phyloP scores from a whole-genome alignment of 2,888 invertebrate species.

The Drosophila rellima region DNA sequence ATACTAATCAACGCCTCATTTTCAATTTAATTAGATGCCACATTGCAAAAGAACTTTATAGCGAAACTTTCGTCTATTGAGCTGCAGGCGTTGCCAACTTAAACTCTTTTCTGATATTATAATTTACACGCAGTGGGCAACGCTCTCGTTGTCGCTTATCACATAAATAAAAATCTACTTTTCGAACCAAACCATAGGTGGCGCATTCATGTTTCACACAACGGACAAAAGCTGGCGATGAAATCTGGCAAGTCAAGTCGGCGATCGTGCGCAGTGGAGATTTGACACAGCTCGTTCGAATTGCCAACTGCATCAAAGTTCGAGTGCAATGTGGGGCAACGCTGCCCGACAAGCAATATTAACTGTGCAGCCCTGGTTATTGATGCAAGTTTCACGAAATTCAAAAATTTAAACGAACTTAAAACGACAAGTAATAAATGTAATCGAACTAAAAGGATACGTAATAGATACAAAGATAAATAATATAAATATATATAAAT shows the following conservation, averaged over 20 bases:
- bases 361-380: slow-evolving; percentile 23
- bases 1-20: background rate
- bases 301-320: slow-evolving; percentile 13
- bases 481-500: too few relatives aligned
- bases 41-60: background rate
- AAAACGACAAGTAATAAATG: too few relatives aligned
- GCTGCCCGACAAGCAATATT: background rate
- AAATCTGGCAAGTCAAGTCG: too few relatives aligned
- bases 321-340: slow-evolving; percentile 24
- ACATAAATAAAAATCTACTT: background rate
- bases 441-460: too few relatives aligned
- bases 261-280: slow-evolving; percentile 33
- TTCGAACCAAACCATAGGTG: background rate
- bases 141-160: background rate
- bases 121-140: background rate
- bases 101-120: background rate
- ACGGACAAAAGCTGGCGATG: background rate
- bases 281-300: slow-evolving; percentile 8
- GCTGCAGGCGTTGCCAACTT: background rate
- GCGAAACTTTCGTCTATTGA: background rate
- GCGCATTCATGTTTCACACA: background rate
- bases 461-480: too few relatives aligned
- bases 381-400: slow-evolving; percentile 2
- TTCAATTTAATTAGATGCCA: background rate
- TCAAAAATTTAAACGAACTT: slow-evolving; percentile 6